phyloP scores from a whole-genome alignment of 2,797 vertebrate species.

The Neosalanx taihuensis region DNA sequence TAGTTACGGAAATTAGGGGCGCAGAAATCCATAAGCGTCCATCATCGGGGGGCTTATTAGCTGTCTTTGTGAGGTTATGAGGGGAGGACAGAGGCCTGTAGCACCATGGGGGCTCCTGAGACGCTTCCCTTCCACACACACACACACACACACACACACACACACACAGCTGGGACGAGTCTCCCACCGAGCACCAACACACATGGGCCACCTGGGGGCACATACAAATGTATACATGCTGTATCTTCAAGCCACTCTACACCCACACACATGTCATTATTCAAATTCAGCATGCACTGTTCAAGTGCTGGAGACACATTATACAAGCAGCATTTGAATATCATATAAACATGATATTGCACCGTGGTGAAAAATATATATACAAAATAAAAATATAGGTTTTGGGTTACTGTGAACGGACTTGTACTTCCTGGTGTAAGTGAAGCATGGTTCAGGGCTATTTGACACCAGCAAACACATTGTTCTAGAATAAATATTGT shows the following conservation, averaged over 20 bases:
- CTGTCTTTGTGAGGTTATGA: slow-evolving; percentile 81
- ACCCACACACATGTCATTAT: slow-evolving; percentile 11
- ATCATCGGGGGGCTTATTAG: slow-evolving; percentile 95
- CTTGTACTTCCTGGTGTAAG: too few relatives aligned
- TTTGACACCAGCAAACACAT: too few relatives aligned
- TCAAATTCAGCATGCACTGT: too few relatives aligned
- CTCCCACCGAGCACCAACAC: background rate
- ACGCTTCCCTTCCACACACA: slow-evolving; percentile 27
- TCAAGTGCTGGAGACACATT: too few relatives aligned
- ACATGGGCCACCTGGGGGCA: background rate
- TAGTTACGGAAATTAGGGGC: slow-evolving; percentile 98
- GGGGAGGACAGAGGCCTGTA: slow-evolving; percentile 71
- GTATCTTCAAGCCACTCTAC: background rate
- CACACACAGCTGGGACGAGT: slow-evolving; percentile 10
- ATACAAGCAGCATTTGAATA: too few relatives aligned
- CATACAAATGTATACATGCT: background rate
- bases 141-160: slow-evolving; percentile 17
- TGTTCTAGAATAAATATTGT: too few relatives aligned
- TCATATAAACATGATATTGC: too few relatives aligned
- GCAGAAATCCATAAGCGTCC: slow-evolving; percentile 94
- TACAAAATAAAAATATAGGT: too few relatives aligned
- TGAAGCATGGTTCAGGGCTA: too few relatives aligned
- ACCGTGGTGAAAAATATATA: too few relatives aligned
- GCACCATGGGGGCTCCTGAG: slow-evolving; percentile 50
- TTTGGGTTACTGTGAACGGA: too few relatives aligned